Conservation (phyloP, 1,140 invertebrate species). For the Pteromalus puparum region DNA sequence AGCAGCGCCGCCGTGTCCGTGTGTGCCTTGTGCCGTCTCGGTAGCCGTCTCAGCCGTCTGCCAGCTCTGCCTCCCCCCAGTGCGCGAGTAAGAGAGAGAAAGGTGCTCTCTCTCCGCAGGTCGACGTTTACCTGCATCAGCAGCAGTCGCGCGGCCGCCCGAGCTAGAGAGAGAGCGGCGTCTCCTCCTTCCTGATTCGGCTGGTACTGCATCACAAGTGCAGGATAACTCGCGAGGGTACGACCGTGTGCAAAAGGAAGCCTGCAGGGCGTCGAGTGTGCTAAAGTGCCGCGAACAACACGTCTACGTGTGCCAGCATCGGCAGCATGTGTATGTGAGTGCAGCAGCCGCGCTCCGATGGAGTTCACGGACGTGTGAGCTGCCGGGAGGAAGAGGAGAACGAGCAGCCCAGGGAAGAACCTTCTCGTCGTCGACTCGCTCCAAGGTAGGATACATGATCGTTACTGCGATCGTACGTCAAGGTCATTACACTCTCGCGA, state of each 20-base stretch:
- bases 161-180: background rate
- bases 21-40: too few species aligned
- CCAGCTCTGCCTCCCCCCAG: too few species aligned
- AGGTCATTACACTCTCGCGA: background rate
- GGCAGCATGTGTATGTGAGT: conserved; percentile 7
- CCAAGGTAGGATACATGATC: conserved; percentile 32
- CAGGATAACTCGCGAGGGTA: too few species aligned
- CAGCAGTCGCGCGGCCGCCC: background rate
- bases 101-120: background rate
- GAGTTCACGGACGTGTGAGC: conserved; percentile 42
- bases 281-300: background rate
- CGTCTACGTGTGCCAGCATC: background rate
- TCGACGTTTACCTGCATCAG: background rate
- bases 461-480: too few species aligned
- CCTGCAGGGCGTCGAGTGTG: background rate
- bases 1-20: too few species aligned
- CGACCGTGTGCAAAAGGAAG: background rate
- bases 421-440: conserved; percentile 42
- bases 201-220: too few species aligned
- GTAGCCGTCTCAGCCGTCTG: background rate
- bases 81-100: background rate
- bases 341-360: conserved; percentile 28
- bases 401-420: background rate
- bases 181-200: background rate
- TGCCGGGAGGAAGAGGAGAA: background rate